Evolutionary conservation across 2,888 invertebrate genomes (phyloP).

Genomic region (Spodoptera exigua): DNA sequence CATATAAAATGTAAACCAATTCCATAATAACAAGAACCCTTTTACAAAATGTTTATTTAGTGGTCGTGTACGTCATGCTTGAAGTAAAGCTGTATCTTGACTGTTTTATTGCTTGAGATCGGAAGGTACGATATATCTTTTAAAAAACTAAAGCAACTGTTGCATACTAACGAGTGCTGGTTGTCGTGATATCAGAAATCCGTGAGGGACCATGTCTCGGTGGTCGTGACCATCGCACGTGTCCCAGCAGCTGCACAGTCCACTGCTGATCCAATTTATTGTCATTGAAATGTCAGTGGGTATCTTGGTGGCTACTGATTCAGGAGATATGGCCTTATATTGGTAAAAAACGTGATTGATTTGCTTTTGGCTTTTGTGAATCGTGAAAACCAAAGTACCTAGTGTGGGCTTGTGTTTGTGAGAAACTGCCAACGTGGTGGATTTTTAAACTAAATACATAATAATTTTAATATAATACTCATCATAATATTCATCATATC

Average conservation of each 20-base stretch:
- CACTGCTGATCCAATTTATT: conserved; percentile 70
- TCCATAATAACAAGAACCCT: conserved; percentile 2
- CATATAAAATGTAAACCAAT: not conserved
- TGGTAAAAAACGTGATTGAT: conserved; percentile 40
- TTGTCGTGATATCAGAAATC: conserved; percentile 68
- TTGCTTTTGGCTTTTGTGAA: no score
- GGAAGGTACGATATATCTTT: conserved; percentile 31
- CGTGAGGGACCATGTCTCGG: conserved; percentile 74
- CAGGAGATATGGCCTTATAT: conserved; percentile 42
- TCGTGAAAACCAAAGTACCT: no score
- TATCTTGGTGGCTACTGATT: conserved; percentile 37
- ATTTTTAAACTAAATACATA: no score
- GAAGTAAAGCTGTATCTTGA: not conserved
- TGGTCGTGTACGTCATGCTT: not conserved
- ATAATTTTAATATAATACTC: no score
- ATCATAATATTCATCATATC: no score
- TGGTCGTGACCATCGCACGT: conserved; percentile 85
- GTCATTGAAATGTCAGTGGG: conserved; percentile 73
- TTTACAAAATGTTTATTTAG: conserved; percentile 1
- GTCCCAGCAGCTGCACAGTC: conserved; percentile 66
- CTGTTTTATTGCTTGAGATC: conserved; percentile 32
- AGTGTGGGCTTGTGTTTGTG: no score
- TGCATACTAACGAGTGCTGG: conserved; percentile 46
- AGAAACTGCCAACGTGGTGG: no score
- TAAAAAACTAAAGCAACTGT: conserved; percentile 38